Evolutionary conservation across 1,140 invertebrate genomes (phyloP), one percentile per base, ranked within the genome.

Genomic region (Globodera rostochiensis): DNA sequence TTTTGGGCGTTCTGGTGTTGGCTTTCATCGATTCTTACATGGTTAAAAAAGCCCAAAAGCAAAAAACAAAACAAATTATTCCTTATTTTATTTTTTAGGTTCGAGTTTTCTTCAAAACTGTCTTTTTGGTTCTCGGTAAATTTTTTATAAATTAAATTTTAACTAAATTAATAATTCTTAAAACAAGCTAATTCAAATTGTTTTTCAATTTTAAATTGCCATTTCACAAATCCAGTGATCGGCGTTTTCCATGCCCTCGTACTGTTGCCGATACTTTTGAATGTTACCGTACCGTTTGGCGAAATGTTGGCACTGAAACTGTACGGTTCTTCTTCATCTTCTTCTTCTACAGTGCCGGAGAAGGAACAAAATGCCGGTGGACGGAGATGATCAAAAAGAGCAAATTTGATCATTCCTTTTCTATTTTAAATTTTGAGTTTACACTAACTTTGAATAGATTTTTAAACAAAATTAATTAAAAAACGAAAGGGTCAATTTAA

Each of bases 1-100:
- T 98, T 47, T 91, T 98, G 0, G 96, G 96, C 73, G 94, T 98
- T 8, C 91, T 95, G 0, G 94, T 95, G 0, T 90, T 98, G 0
- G 91, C 95, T 4, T 91, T 97, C 57, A 96, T 96, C 1, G 94
- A 95, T 76, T 97, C 96, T 83, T 98, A 87, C 83, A 87, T 87
- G 86, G 86, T 90, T n/a, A 19, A 8, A 36, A 36, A 36, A 36
- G 0, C 25, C 25, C 25, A 25, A 25, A 25, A 25, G 25, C 36
- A 36, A 36, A 36, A 36, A 36, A 36, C 36, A 36, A 36, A 36
- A 36, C 36, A 7, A 66, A 79, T 7, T 46, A n/a, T 95, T 96
- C 25, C 25, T 25, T 25, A 25, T 25, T 25, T 25, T 25, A 0
- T 0, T 97, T 98, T 88, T 84, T 87, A 88, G 87, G 86, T 90